Base-by-base conservation (phyloP, 2,113 vertebrate genomes). In the Daphoenositta chrysoptera region DNA sequence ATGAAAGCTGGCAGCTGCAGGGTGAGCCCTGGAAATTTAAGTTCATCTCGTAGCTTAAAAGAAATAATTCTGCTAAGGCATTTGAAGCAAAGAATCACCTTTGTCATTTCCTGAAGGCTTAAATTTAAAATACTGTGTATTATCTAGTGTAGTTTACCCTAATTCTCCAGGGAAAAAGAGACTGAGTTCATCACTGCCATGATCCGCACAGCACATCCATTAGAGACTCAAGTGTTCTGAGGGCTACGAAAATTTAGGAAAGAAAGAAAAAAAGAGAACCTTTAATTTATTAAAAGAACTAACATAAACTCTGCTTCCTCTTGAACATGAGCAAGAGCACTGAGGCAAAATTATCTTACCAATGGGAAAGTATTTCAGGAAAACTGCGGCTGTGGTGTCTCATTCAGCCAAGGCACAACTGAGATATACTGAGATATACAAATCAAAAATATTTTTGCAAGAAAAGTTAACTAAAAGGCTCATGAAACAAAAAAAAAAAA, bases 241-340 rank as follows among this genome's bases (percentile, higher is more conserved):
- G 82, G 63, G 27, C 87, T 90, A 84, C 35, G 76, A 87, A 83
- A 82, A 93, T 85, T 89, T 48, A 64, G 10, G 2, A 22, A 40
- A 72, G 10, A 17, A 13, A 16, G 11, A 15, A 27, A 33, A n/a
- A 44, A 8, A 6, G n/a, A 37, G 18, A 28, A 3, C 24, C 16
- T 68, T 85, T 66, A 72, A 80, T 69, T 89, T 94, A 91, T 93
- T 83, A 69, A 63, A 88, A 91, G 90, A 81, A 18, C 54, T 54
- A 86, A 50, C 63, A 80, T 88, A 95, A 97, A 85, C 53, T 88
- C 58, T 88, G 11, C 79, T 95, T 95, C 94, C 85, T 94, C 63
- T 93, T 94, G 87, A 75, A 86, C 75, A 47, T 80, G 78, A 96
- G 78, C 48, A 94, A 94, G 94, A 91, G 57, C 69, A 87, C 42